Conservation (phyloP, 2,113 vertebrate species). For the Rattus norvegicus region GRCr8 NC_086037.1:57128501-57129000, state of each 20-base stretch:
- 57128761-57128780: too few relatives aligned
- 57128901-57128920: neutral
- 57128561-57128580: neutral
- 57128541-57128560: too few relatives aligned
- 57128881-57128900: neutral
- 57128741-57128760: neutral
- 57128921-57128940: neutral
- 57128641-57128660: slow-evolving; percentile 48
- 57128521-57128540: too few relatives aligned
- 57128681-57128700: neutral
- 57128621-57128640: neutral
- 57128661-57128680: slow-evolving; percentile 18
- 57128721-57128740: neutral
- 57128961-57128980: neutral
- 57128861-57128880: too few relatives aligned
- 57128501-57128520: too few relatives aligned
- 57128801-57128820: neutral
- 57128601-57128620: neutral
- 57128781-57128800: neutral
- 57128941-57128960: neutral
- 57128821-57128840: neutral
- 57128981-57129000: neutral
- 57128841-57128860: neutral
- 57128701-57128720: neutral
- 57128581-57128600: neutral